These are phyloP conservation scores for Himalopsyche japonica DNA, from an alignment of 2,888 invertebrate species.

Conservation along the genomic window DNA sequence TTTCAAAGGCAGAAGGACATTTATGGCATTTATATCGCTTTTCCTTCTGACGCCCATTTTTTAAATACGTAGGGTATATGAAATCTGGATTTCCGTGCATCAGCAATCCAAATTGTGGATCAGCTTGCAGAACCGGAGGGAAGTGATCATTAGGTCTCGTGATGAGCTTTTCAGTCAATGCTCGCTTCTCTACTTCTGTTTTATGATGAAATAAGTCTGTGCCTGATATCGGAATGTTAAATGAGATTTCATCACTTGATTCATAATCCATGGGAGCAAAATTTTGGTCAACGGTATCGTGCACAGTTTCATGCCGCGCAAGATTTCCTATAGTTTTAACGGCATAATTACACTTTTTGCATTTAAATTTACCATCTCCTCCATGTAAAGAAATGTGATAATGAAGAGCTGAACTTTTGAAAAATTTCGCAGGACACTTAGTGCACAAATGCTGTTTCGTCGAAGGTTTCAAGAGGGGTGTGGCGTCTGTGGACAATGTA, in stretches of 20 bases:
- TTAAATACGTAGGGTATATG: constrained; percentile 73
- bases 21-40: constrained; percentile 82
- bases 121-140: constrained; percentile 60
- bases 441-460: constrained; percentile 57
- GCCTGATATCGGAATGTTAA: constrained; percentile 65
- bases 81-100: constrained; percentile 79
- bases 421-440: constrained; percentile 75
- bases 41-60: constrained; percentile 74
- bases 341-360: constrained; percentile 71
- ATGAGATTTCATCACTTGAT: constrained; percentile 55
- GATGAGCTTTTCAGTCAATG: constrained; percentile 55
- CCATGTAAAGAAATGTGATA: constrained; percentile 73
- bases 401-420: constrained; percentile 69
- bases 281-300: constrained; percentile 49
- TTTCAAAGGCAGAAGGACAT: constrained; percentile 87
- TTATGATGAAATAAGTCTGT: constrained; percentile 69
- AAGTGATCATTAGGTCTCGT: constrained; percentile 60
- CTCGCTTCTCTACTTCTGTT: constrained; percentile 62
- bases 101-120: constrained; percentile 69
- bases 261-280: constrained; percentile 48
- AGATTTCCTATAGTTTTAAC: constrained; percentile 70
- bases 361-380: constrained; percentile 66
- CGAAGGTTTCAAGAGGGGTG: constrained; percentile 42
- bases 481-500: constrained; percentile 37
- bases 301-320: constrained; percentile 66